Base-by-base conservation (phyloP, 2,888 invertebrate species). In the Steinernema scapterisci region DNA sequence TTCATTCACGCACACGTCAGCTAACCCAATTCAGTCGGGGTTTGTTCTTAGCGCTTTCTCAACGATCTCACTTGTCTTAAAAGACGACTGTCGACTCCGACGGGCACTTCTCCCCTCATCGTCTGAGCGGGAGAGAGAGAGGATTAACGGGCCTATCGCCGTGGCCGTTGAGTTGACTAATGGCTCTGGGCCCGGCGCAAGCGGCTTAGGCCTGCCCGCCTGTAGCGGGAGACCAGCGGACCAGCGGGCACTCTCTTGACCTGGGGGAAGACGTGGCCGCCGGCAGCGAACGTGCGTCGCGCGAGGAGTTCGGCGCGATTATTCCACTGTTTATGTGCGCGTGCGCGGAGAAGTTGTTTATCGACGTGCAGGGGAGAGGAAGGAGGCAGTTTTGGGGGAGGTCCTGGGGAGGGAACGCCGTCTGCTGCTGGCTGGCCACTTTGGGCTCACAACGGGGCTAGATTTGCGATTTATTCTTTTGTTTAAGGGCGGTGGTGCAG, bases 221-320 rank as follows among this genome's bases (percentile, higher is more conserved):
- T 23, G 19, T 45, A 7, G 45, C 48, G n/a, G n/a, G 48, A 21
- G 48, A 48, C 19, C 19, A 48, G 48, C n/a, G 48, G 48, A 16
- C 48, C 48, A 21, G 9, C 45, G 45, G 48, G 48, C n/a, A 48
- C 48, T 52, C 52, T 52, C 48, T 48, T 52, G 52, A 52, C 52
- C 52, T 23, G 52, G 23, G 52, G 48, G 3, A 19, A 23, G 23
- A 52, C 52, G 52, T 21, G 52, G 52, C 52, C 52, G 21, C 21
- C 3, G 52, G 52, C 52, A 23, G 52, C 19, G 52, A 21, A 52
- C 52, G 52, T 52, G 52, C 52, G 23, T 16, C n/a, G 3, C 21
- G 52, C 52, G 52, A 38, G 38, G 9, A 52, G 52, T 52, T 52
- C 21, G 52, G 11, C 52, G 2, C 52, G 2, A 23, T 38, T 38